Conservation (phyloP, 2,113 vertebrate genomes). For the Ammodytes marinus region DNA sequence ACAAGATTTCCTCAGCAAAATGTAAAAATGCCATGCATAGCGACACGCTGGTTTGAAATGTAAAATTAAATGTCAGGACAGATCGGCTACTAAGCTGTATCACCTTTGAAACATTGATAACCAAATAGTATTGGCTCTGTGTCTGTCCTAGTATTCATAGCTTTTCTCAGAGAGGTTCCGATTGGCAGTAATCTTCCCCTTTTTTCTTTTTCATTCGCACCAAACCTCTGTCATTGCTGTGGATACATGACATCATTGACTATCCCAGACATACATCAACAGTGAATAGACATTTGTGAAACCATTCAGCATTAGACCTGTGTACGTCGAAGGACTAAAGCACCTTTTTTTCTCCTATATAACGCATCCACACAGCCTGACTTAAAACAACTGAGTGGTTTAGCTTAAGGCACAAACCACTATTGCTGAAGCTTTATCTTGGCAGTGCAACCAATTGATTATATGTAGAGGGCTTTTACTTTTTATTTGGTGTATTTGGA, state of each 20-base stretch:
- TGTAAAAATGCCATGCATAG: conserved; percentile 10
- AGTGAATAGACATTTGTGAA: conserved; percentile 52
- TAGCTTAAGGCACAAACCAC: not conserved
- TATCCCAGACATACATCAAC: conserved; percentile 57
- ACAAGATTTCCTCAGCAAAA: conserved; percentile 17
- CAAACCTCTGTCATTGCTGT: conserved; percentile 37
- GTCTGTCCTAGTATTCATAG: conserved; percentile 31
- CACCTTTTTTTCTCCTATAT: conserved; percentile 17
- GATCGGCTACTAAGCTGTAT: conserved; percentile 28
- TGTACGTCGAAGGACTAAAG: conserved; percentile 37
- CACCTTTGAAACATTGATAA: conserved; percentile 49
- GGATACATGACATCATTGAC: conserved; percentile 63
- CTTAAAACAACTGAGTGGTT: conserved; percentile 26
- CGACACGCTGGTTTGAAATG: conserved; percentile 15
- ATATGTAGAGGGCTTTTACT: not conserved
- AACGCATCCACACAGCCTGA: not conserved
- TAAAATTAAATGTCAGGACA: conserved; percentile 40
- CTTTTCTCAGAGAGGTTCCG: conserved; percentile 47
- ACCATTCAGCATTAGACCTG: conserved; percentile 62
- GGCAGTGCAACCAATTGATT: not conserved
- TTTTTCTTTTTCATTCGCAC: conserved; percentile 25
- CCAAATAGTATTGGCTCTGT: conserved; percentile 10
- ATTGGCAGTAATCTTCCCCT: conserved; percentile 46
- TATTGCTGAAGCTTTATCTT: conserved; percentile 3
- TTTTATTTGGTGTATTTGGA: not conserved